Evolutionary conservation across 2,797 vertebrate species (phyloP).

Genomic region (Erpetoichthys calabaricus): DNA sequence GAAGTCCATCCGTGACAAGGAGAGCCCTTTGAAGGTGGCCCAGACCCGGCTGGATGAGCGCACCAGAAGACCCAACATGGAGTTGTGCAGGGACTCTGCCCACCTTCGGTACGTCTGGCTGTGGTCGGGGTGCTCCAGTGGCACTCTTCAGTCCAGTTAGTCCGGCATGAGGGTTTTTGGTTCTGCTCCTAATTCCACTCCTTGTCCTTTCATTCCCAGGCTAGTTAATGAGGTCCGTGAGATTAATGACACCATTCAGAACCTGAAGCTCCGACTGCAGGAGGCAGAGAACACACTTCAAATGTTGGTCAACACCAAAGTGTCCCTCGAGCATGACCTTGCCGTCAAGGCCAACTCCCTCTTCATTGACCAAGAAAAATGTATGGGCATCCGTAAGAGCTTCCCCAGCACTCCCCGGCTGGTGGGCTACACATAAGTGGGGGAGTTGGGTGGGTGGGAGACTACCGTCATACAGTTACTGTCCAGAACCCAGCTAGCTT

Average conservation of each 20-base stretch:
- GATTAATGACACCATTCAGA: constrained; percentile 71
- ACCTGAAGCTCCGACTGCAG: constrained; percentile 62
- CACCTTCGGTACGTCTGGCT: constrained; percentile 56
- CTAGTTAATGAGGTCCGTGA: constrained; percentile 72
- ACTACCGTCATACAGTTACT: constrained; percentile 9
- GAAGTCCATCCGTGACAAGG: constrained; percentile 74
- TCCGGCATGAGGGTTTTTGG: neutral
- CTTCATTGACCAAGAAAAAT: constrained; percentile 86
- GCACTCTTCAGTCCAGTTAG: neutral
- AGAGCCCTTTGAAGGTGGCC: constrained; percentile 68
- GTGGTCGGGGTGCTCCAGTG: accelerated
- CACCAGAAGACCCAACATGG: constrained; percentile 67
- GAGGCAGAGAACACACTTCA: constrained; percentile 71
- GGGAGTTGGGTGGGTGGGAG: neutral
- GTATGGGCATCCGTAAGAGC: constrained; percentile 80
- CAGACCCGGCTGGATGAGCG: constrained; percentile 82
- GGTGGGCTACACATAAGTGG: constrained; percentile 56
- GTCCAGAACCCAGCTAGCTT: no score
- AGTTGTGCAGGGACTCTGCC: constrained; percentile 75
- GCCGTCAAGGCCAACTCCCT: constrained; percentile 79
- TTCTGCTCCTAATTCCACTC: neutral
- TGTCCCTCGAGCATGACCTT: constrained; percentile 71
- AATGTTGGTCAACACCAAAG: constrained; percentile 63
- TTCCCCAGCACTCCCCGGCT: constrained; percentile 72
- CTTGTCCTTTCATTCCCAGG: constrained; percentile 42